Base-by-base conservation (phyloP, 2,888 invertebrate genomes). In the Pediacus dermestoides region DNA sequence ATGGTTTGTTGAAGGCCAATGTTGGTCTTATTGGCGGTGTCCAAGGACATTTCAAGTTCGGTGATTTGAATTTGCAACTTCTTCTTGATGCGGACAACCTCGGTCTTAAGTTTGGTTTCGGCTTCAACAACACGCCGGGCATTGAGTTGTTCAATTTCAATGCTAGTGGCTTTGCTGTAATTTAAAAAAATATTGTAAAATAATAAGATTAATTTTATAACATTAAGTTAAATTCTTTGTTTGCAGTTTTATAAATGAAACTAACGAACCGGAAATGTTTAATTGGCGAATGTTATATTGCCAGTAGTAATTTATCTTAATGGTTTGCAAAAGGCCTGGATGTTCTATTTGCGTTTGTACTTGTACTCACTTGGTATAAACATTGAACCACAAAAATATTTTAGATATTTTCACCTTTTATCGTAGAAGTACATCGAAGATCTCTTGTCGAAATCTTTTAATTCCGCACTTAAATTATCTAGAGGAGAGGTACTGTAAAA, bases 51-150 rank as follows among this genome's bases (percentile, higher is more conserved):
- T 72, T 95, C 95, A 66, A 96, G 76, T 72, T 96, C 95, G 61
- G 94, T 94, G 74, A 96, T 95, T 67, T 92, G 92, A 69, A 94
- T 88, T 76, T 94, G 94, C 70, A 94, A 77, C 88, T 96, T 96
- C 92, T 96, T 96, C 87, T 95, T 95, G 77, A 96, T 89, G 74
- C 95, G 90, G 53, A 83, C 81, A 39, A 96, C 90, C 73, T 96
- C 95, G 62, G 92, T 85, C 81, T 94, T 94, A 71, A 96, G 77
- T 72, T 84, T 90, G 57, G 91, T 92, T 75, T 96, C 95, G 50
- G 94, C 93, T 70, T 96, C 95, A 47, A 92, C 88, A 57, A 96
- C 88, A 61, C 95, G 92, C n/a, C n/a, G n/a, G 61, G 92, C 89
- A 70, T 78, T 91, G 73, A 95, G 77, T 73, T 93, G 91, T 75